Base-by-base conservation (phyloP, 1,140 invertebrate genomes). In the Daktulosphaira vitifoliae region DNA sequence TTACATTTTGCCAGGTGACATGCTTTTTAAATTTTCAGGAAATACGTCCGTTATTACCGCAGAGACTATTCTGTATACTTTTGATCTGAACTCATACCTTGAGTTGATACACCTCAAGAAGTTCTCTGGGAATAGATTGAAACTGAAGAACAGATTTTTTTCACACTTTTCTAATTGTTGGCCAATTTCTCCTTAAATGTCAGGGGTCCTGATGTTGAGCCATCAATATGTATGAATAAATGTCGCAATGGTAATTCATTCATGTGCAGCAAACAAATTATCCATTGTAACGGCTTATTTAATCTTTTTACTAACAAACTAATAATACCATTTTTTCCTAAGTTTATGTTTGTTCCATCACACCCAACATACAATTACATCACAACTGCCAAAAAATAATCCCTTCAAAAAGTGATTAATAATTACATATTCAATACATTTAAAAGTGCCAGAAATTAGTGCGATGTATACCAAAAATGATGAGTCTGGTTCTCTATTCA, bases 171-270 rank as follows among this genome's bases (percentile, higher is more conserved):
- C 25, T 22, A 73, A 65, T 20, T 56, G 26, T 66, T 68, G 67
- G 42, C 71, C 70, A 18, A 73, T 69, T 49, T 67, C 65, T 11
- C 71, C 71, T 46, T 64, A 68, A 67, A 71, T 20, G 66, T 53
- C 9, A 65, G 65, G 15, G 73, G 70, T 15, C 71, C 70, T 15
- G 66, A 68, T 51, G 70, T 72, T 65, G 29, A 22, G 9, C 70
- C 70, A 69, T 74, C 69, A 18, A 71, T 49, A 62, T 68, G 37
- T 64, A 69, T 53, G 56, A 73, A 71, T 26, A 74, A 65, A 56
- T 73, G 70, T 18, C 71, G 48, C 8, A 67, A 48, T 11, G 44
- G 44, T 48, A 48, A n/a, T 22, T 48, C 44, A n/a, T 48, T 48
- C 13, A n/a, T 7, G 18, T 48, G 44, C 22, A 8, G 64, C 56